Evolutionary conservation across 2,113 vertebrate species (phyloP).

Genomic region (Bubalus kerabau): DNA sequence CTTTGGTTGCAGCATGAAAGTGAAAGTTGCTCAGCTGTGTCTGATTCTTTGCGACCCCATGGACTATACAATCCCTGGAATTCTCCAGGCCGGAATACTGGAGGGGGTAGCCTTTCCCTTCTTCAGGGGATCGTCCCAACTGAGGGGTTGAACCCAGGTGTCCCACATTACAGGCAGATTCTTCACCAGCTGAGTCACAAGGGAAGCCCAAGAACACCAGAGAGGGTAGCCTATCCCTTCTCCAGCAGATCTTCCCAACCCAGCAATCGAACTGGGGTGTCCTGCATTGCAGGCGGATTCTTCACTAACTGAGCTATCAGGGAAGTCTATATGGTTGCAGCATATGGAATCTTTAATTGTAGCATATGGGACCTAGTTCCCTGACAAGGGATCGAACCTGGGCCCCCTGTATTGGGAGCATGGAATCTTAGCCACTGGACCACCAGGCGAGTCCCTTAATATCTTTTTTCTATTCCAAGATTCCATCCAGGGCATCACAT

Average conservation of each 20-base stretch:
- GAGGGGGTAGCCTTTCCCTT: not conserved
- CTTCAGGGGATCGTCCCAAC: not conserved
- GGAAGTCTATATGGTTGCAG: not conserved
- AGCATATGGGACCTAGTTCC: not conserved
- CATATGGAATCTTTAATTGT: not conserved
- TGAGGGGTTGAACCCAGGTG: rapidly evolving
- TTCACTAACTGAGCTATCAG: not conserved
- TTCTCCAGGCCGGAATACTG: not conserved
- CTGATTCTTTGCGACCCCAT: rapidly evolving
- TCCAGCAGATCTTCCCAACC: not conserved
- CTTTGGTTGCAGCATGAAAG: not conserved
- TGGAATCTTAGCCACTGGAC: not conserved
- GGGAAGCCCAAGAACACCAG: not conserved
- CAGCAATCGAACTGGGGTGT: not conserved
- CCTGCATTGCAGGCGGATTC: not conserved
- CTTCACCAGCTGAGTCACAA: not conserved
- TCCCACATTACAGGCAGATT: not conserved
- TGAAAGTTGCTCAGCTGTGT: not conserved
- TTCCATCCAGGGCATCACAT: not conserved
- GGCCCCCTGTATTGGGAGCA: not conserved
- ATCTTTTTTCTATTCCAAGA: not conserved
- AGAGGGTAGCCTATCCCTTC: not conserved
- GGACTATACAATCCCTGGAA: not conserved
- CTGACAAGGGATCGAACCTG: not conserved
- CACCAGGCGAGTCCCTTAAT: not conserved